Evolutionary conservation across 2,113 vertebrate species (phyloP), one percentile per base, ranked within the genome.

Genomic region (Rhea pennata): DNA sequence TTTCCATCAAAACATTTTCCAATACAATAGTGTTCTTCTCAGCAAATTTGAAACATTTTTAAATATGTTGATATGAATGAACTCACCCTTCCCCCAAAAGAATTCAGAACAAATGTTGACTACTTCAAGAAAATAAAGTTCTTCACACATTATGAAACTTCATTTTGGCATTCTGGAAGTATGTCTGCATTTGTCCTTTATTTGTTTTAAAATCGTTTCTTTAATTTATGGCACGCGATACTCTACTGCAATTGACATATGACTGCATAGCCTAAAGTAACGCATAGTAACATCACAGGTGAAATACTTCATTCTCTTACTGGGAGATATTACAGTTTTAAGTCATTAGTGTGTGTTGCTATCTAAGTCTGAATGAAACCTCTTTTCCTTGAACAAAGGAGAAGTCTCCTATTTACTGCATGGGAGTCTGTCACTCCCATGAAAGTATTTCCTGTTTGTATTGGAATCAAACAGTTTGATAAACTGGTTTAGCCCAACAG

Each of bases 391-490:
- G 76, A 84, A 87, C 61, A 51, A 46, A 48, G 36, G 36, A 36
- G 36, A 50, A 36, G 66, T 48, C 79, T 83, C 42, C 50, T 74
- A 48, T 29, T 15, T 92, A 79, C 79, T 69, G 66, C 50, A 61
- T 51, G 48, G 73, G 82, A 75, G 48, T 73, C 53, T 84, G 77
- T 91, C 70, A 72, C 58, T 92, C 73, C 69, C 3, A 2, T 80
- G 46, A 51, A 87, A 95, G 77, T 81, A 93, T 89, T 95, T 97
- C 89, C 94, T 95, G 89, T 96, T 97, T 93, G 65, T 87, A 42
- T 87, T 95, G 95, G 87, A 93, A 84, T 48, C 69, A 51, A 91
- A 48, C 39, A 48, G 53, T 54, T 50, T 93, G 87, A 95, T 91
- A 82, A 95, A 95, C 66, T 65, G 22, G 88, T 95, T 91, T 77